Evolutionary conservation across 2,888 invertebrate species (phyloP), one percentile per base, ranked within the genome.

Genomic region (Parochlus steinenii): DNA sequence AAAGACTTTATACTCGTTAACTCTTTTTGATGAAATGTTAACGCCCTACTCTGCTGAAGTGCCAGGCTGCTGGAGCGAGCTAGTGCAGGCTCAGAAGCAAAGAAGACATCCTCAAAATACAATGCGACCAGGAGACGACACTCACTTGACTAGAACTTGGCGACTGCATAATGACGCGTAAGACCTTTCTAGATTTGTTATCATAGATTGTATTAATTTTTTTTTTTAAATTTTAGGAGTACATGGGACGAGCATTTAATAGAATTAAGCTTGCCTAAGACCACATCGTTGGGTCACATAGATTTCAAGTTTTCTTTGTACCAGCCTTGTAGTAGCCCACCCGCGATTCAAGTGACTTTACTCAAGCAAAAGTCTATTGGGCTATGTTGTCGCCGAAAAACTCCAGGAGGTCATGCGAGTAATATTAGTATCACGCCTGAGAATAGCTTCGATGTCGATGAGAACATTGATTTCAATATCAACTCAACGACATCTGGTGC

Each of bases 161-260:
- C 67, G 89, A 34, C 63, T 89, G 17, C 85, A 87, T 51, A 79
- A 80, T 44, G 86, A 86, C 45, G 74, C 79, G 57, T 81, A 53
- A 53, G 62, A 48, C 27, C 15, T 23, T 17, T 23, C 28, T n/a
- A 19, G 26, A 29, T 39, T n/a, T n/a, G n/a, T n/a, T n/a, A n/a
- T n/a, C n/a, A n/a, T n/a, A n/a, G n/a, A n/a, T n/a, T n/a, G n/a
- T n/a, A n/a, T n/a, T n/a, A n/a, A n/a, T n/a, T n/a, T n/a, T n/a
- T n/a, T n/a, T n/a, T n/a, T n/a, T n/a, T n/a, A n/a, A n/a, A n/a
- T n/a, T 43, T 11, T 49, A 69, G 70, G 33, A 71, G 81, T 15
- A 86, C 89, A 0, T 89, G 86, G 83, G 86, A 89, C 50, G 90
- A 92, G 51, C 90, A 92, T 48, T 71, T 90, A 17, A 76, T 92